Base-by-base conservation (phyloP, 2,113 vertebrate species). In the Trematomus loennbergii region DNA sequence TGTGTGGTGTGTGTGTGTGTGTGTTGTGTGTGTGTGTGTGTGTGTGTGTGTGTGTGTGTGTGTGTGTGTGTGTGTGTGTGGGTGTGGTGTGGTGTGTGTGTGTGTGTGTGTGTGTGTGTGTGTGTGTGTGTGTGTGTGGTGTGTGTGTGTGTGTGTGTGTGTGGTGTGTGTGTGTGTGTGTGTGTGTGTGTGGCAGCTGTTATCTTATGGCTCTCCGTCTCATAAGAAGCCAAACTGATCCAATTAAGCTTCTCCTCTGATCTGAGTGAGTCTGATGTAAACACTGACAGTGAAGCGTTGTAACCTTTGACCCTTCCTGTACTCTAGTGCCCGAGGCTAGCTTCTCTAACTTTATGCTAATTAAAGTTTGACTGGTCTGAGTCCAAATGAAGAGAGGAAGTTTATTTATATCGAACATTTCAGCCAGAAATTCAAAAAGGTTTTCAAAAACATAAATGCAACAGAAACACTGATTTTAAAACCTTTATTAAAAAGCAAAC, bases 161-260 rank as follows among this genome's bases (percentile, higher is more conserved):
- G n/a, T n/a, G 64, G 57, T 62, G 22, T 53, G 29, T 10, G 29
- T 9, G 52, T 12, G 59, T 13, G 33, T 3, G 36, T 12, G 49
- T 43, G 65, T 25, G 75, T 7, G 57, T 33, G 72, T 29, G 68
- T 55, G 62, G 79, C 92, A 93, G 91, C 88, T 90, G 87, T 67
- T 86, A 66, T 72, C 74, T 82, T 83, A 69, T 87, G 66, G 72
- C 64, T 81, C 70, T 84, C 78, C 83, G 81, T 84, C 85, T 89
- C 78, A 83, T 84, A 72, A 84, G 78, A 80, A 81, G 79, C 81
- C 85, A 88, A 87, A 84, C 61, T 63, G 29, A 29, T 29, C 29
- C 29, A 29, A 4, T 90, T 79, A 81, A 82, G 79, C 29, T 75
- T 78, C 70, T 75, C 22, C 82, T 73, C 36, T 55, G 75, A 74